Base-by-base conservation (phyloP, 2,888 invertebrate species). In the Lepidochrysops patricia region DNA sequence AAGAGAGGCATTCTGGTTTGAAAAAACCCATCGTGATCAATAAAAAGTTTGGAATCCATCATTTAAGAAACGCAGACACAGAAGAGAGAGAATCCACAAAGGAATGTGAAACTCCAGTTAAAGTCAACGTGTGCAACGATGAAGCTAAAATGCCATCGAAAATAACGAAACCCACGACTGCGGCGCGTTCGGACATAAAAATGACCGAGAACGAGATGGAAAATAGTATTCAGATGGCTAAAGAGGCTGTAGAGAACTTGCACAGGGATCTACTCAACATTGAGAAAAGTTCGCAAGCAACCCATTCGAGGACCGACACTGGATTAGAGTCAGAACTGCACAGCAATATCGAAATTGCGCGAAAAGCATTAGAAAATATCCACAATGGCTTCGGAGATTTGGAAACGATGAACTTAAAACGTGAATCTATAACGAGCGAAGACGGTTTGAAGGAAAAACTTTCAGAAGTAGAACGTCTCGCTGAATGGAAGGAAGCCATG, bases 211-310 rank as follows among this genome's bases (percentile, higher is more conserved):
- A 73, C 34, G 79, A 84, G 52, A 76, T 87, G 69, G 77, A 82
- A 66, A 72, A 76, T n/a, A 86, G 77, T 61, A 78, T 87, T 58
- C 74, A 74, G 61, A 75, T 80, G 72, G 87, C 85, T 13, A 84
- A 82, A 64, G 80, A 81, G 73, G 86, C 85, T 1, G 79, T 87
- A n/a, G 80, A 86, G 66, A 77, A 75, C 60, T 68, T 88, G 26
- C 81, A 85, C 66, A 74, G 72, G 19, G 80, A 84, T 62, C 66
- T 86, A 32, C 69, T 73, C 58, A 76, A 72, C 63, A 76, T 77
- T 35, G 80, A 84, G 60, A 66, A 72, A 37, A 73, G 68, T 61
- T 66, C 72, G 25, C 57, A 13, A 60, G 49, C 4, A 15, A 32
- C 25, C 61, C 64, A 58, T n/a, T 23, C 23, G n/a, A 60, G 52